Conservation (phyloP, 2,113 vertebrate species). For the Microtus ochrogaster region DNA sequence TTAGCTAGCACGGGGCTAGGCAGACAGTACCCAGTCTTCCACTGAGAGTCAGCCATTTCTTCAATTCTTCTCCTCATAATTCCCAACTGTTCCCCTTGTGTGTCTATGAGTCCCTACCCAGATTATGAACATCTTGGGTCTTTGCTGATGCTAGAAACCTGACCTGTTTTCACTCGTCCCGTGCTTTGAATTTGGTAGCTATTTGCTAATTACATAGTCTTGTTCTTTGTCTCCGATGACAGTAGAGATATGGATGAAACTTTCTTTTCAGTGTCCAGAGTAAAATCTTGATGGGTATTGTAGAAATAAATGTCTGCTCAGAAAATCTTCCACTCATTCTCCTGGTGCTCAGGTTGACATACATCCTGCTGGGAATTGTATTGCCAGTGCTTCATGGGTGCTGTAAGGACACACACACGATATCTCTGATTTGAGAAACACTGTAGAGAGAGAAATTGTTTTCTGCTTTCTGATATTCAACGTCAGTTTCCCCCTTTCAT, state of each 20-base stretch:
- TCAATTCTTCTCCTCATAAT: background rate
- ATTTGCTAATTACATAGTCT: background rate
- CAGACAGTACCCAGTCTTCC: background rate
- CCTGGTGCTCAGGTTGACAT: fast-evolving
- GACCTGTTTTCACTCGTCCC: background rate
- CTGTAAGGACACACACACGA: background rate
- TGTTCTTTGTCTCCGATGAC: background rate
- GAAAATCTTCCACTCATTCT: background rate
- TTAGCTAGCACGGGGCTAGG: background rate
- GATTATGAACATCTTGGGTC: background rate
- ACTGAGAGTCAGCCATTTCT: background rate
- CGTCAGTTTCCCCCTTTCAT: conserved; percentile 33
- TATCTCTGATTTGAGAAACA: background rate
- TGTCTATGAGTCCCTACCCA: background rate
- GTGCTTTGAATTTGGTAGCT: background rate
- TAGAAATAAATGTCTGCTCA: background rate
- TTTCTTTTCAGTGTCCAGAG: background rate
- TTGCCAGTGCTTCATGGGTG: background rate
- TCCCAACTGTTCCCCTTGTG: background rate
- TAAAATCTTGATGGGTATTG: background rate
- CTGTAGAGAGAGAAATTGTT: background rate
- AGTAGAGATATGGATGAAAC: background rate
- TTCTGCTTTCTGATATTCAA: conserved; percentile 9
- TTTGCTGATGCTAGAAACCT: background rate
- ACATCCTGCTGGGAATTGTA: background rate